phyloP scores from a whole-genome alignment of 2,113 vertebrate genomes.

The Mustelus asterias region DNA sequence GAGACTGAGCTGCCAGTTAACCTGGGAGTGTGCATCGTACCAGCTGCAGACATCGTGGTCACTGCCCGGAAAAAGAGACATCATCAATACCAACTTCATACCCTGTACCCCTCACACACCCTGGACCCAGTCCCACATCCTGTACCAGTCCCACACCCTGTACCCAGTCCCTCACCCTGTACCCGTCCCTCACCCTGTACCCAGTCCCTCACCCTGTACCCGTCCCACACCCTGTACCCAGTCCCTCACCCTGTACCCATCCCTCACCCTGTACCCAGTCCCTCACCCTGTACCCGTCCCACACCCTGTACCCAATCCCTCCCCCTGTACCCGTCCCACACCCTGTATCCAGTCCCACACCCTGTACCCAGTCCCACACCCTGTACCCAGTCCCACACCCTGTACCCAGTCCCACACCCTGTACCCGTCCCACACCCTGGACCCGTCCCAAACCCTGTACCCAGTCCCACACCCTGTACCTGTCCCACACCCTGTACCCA shows the following conservation, averaged over 20 bases:
- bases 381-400: no score
- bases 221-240: background rate
- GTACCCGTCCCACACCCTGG: no score
- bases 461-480: background rate
- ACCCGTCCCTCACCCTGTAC: background rate
- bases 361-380: background rate
- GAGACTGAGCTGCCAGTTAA: constrained; percentile 37
- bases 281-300: no score
- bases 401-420: no score
- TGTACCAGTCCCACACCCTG: no score
- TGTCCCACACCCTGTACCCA: background rate
- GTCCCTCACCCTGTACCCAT: no score
- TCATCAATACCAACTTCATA: constrained; percentile 14
- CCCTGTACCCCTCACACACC: background rate
- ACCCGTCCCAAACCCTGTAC: background rate
- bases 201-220: background rate
- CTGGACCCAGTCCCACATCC: no score
- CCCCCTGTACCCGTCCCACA: no score
- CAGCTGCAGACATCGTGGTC: constrained; percentile 74
- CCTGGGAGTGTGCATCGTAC: constrained; percentile 53
- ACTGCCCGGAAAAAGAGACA: constrained; percentile 48
- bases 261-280: no score
- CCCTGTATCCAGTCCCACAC: no score
- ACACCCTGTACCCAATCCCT: background rate
- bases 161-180: no score